These are phyloP conservation scores for Bembecia ichneumoniformis DNA, from an alignment of 2,888 invertebrate genomes.

Conservation along the genomic window DNA sequence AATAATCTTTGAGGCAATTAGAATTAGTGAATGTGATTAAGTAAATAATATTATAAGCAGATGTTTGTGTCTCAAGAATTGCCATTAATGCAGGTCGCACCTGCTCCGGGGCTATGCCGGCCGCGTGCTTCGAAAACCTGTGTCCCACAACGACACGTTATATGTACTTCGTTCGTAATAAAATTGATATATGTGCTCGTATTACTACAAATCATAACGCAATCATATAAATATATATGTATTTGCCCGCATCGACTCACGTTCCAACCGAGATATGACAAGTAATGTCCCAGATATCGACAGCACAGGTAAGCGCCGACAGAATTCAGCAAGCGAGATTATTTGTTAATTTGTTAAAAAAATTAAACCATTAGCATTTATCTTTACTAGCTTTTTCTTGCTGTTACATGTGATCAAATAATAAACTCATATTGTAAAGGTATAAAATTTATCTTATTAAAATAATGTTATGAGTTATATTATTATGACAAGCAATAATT, in stretches of 20 bases:
- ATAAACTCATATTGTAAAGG: too few relatives aligned
- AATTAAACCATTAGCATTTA: neutral
- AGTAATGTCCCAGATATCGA: conserved; percentile 64
- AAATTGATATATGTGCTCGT: conserved; percentile 30
- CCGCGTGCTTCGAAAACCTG: neutral
- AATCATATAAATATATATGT: conserved; percentile 34
- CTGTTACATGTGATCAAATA: too few relatives aligned
- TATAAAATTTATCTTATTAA: too few relatives aligned
- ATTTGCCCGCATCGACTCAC: conserved; percentile 17
- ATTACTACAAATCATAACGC: conserved; percentile 60
- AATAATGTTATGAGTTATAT: too few relatives aligned
- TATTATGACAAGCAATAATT: too few relatives aligned
- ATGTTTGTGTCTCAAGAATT: conserved; percentile 49
- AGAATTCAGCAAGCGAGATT: neutral
- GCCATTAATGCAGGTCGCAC: conserved; percentile 49
- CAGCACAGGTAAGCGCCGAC: conserved; percentile 42
- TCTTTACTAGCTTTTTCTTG: too few relatives aligned
- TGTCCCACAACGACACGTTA: neutral
- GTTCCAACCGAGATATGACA: conserved; percentile 57
- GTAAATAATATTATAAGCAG: conserved; percentile 54
- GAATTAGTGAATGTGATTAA: conserved; percentile 37
- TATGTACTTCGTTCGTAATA: neutral
- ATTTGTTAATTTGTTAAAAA: conserved; percentile 8
- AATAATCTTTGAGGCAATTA: conserved; percentile 43
- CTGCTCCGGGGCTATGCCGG: conserved; percentile 41